These are phyloP conservation scores for Actias luna DNA, from an alignment of 2,888 invertebrate genomes.

Conservation along the genomic window DNA sequence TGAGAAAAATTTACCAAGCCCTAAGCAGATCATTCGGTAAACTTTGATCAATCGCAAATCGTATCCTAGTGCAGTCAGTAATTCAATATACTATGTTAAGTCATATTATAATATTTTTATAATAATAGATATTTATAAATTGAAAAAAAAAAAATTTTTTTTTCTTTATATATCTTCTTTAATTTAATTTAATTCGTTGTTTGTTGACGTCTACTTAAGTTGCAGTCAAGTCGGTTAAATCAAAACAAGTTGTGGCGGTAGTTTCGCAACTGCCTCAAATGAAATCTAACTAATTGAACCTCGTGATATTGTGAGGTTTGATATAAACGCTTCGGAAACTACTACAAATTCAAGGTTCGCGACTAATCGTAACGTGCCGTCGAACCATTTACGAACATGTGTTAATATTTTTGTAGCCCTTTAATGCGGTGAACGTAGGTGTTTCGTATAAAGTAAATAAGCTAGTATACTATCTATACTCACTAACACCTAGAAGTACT, in stretches of 20 bases:
- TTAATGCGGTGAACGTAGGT: not conserved
- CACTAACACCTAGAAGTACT: too few species aligned
- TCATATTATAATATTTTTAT: too few species aligned
- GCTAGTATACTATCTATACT: not conserved
- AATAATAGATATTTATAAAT: too few species aligned
- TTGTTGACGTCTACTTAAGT: not conserved
- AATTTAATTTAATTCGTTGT: not conserved
- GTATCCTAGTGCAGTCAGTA: too few species aligned
- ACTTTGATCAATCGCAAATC: too few species aligned
- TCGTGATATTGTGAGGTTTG: not conserved
- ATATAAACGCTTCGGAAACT: not conserved
- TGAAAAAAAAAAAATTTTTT: too few species aligned
- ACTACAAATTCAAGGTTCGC: not conserved
- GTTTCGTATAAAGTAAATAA: not conserved
- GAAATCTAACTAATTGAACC: not conserved
- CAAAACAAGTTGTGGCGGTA: not conserved
- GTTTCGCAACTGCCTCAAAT: not conserved
- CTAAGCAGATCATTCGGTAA: too few species aligned
- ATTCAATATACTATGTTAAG: too few species aligned
- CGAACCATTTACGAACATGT: not conserved
- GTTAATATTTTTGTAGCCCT: conserved; percentile 2
- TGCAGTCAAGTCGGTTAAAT: not conserved
- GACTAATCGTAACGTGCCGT: not conserved
- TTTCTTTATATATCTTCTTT: not conserved
- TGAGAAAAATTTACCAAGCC: too few species aligned